Evolutionary conservation across 2,797 vertebrate genomes (phyloP).

Genomic region (Ataeniobius toweri): DNA sequence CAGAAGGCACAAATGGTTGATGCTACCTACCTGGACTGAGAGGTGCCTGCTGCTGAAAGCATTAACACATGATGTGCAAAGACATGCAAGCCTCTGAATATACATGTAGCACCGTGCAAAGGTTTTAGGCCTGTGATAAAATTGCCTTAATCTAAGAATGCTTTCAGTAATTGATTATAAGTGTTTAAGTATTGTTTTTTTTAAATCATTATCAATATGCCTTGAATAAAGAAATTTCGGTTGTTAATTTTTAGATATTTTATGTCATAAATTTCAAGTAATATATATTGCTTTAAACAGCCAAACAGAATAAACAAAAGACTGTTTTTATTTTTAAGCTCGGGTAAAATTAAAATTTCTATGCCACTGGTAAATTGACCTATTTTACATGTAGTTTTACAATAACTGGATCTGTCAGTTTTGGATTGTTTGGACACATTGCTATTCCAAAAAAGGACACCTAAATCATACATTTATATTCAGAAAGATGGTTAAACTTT

Average conservation of each 20-base stretch:
- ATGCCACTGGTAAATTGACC: neutral
- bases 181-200: too few species aligned
- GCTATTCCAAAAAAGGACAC: neutral
- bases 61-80: neutral
- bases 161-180: neutral
- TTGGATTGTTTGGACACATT: neutral
- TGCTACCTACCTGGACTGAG: conserved; percentile 40
- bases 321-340: neutral
- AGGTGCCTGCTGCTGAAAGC: conserved; percentile 27
- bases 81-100: neutral
- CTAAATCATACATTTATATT: neutral
- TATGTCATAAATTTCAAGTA: neutral
- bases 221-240: neutral
- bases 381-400: neutral
- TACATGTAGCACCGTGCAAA: neutral
- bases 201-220: neutral
- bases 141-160: neutral
- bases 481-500: neutral
- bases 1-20: conserved; percentile 58
- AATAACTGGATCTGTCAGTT: neutral
- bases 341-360: neutral
- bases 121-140: neutral
- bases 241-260: neutral
- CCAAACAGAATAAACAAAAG: neutral
- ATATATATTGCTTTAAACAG: neutral